A percentile compares a stretch with the other conserved stretches of the same genome.
These are phyloP conservation scores for pig (Sus scrofa) DNA, from an alignment of 2,113 vertebrate genomes.

Conservation along the genomic window T2T-Sscrofa CM000814.6:141156501-141157000, in stretches of 20 bases:
- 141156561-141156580: neutral
- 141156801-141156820: neutral
- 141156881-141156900: too few relatives aligned
- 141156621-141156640: neutral
- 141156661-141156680: neutral
- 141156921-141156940: too few relatives aligned
- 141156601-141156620: neutral
- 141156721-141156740: neutral
- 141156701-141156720: too few relatives aligned
- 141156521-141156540: neutral
- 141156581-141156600: neutral
- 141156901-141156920: too few relatives aligned
- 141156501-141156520: neutral
- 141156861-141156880: too few relatives aligned
- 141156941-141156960: too few relatives aligned
- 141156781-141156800: neutral
- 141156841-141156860: neutral
- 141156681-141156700: neutral
- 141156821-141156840: neutral
- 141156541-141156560: constrained; percentile 42
- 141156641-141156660: neutral
- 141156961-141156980: too few relatives aligned
- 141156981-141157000: too few relatives aligned
- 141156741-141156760: neutral
- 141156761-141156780: neutral